Base-by-base conservation (phyloP, 2,797 vertebrate genomes). In the Tolypeutes matacus region DNA sequence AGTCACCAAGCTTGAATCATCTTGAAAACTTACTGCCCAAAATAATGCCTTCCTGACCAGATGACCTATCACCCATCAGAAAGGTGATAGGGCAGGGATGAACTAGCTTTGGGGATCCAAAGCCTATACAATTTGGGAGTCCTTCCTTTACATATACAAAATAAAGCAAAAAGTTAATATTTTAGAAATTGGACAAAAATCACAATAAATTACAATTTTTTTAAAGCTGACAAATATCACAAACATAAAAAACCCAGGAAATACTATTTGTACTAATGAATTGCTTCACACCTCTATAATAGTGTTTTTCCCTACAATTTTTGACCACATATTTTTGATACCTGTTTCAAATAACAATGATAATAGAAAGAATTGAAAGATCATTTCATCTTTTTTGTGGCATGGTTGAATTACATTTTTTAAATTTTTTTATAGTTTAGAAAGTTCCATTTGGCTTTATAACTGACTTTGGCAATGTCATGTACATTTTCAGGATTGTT, bases 391-490 rank as follows among this genome's bases (percentile, higher is more conserved):
- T 75, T 86, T 91, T 21, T 9, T 6, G 2, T 4, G 7, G 3
- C 58, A 70, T 49, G 27, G 29, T 17, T 53, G 42, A 78, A 65
- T 53, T 75, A 31, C 21, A n/a, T 53, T 95, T 90, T 69, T 29
- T 36, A 9, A 29, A 39, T 11, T 80, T 88, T 83, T 90, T 21
- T 56, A 82, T 39, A 65, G 10, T 53, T 81, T 81, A 49, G 12
- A 34, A 93, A 81, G 31, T 67, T 89, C 83, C 42, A 85, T 73
- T 64, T 34, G 82, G n/a, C 64, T 89, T 89, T 77, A 75, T 85
- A 34, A 65, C 29, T 94, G 86, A 86, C 39, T 92, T 88, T 77
- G 10, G 15, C 25, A 18, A 72, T 82, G 31, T 25, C 60, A 89
- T 58, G 2, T 56, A 67, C 70, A 27, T 31, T 91, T 87, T 93